Percentiles rank a stretch among this genome's conserved stretches.
These are phyloP conservation scores for Campylorhamphus procurvoides DNA, from an alignment of 2,113 vertebrate genomes.

Conservation along the genomic window DNA sequence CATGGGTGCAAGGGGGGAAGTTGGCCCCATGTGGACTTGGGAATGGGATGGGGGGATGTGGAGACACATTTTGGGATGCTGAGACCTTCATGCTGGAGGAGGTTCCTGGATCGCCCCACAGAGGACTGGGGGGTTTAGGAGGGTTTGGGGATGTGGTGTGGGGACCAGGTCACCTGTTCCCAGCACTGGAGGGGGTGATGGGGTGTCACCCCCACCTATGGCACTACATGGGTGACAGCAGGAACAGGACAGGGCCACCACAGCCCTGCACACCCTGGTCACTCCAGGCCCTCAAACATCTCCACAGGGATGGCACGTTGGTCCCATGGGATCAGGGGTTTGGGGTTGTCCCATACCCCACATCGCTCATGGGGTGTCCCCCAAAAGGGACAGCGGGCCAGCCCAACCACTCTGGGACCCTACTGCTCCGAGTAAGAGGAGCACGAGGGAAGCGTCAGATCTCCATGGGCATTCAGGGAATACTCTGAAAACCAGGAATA, in stretches of 20 bases:
- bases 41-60: fast-evolving
- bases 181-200: neutral
- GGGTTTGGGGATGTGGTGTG: neutral
- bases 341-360: neutral
- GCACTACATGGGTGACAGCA: neutral
- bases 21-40: fast-evolving
- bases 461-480: fast-evolving
- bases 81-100: neutral
- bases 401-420: neutral
- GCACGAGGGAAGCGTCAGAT: fast-evolving
- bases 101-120: neutral
- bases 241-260: neutral
- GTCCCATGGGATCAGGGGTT: fast-evolving
- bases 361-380: neutral
- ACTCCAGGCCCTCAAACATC: fast-evolving
- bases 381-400: neutral
- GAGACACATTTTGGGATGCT: neutral
- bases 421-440: neutral
- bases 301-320: fast-evolving
- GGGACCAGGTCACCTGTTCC: neutral
- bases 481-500: neutral
- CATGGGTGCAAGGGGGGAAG: neutral
- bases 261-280: neutral
- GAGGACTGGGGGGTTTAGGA: neutral
- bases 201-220: neutral